Evolutionary conservation across 2,797 vertebrate genomes (phyloP).

Genomic region (Enteromius anoplus): DNA sequence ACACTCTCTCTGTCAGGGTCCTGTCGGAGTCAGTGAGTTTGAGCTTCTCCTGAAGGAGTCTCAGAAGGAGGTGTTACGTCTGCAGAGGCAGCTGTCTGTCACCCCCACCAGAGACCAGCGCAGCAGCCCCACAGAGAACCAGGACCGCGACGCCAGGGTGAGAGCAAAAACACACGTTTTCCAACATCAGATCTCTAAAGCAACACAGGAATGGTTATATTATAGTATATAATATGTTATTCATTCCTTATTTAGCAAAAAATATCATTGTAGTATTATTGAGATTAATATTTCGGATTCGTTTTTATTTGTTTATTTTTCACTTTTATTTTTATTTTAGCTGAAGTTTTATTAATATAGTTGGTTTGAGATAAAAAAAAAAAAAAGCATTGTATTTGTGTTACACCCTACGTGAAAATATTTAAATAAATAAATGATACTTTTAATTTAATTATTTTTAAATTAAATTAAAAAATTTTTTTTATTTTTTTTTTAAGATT

Average conservation of each 20-base stretch:
- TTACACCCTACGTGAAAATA: not conserved
- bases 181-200: not conserved
- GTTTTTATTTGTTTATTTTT: not conserved
- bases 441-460: not conserved
- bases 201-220: not conserved
- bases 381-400: no score
- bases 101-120: conserved; percentile 65
- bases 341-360: not conserved
- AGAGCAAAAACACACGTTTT: conserved; percentile 6
- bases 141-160: conserved; percentile 66
- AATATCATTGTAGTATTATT: not conserved
- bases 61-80: conserved; percentile 91
- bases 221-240: not conserved
- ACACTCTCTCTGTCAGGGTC: conserved; percentile 42
- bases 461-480: no score
- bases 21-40: conserved; percentile 79
- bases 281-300: not conserved
- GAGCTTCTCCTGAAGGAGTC: conserved; percentile 90
- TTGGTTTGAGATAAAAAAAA: no score
- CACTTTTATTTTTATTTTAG: not conserved
- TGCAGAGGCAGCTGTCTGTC: conserved; percentile 94
- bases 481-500: not conserved
- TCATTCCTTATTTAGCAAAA: not conserved
- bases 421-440: not conserved
- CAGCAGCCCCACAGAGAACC: conserved; percentile 31